Conservation (phyloP, 2,797 vertebrate species). For the Tokudaia tokunoshimensis region DNA sequence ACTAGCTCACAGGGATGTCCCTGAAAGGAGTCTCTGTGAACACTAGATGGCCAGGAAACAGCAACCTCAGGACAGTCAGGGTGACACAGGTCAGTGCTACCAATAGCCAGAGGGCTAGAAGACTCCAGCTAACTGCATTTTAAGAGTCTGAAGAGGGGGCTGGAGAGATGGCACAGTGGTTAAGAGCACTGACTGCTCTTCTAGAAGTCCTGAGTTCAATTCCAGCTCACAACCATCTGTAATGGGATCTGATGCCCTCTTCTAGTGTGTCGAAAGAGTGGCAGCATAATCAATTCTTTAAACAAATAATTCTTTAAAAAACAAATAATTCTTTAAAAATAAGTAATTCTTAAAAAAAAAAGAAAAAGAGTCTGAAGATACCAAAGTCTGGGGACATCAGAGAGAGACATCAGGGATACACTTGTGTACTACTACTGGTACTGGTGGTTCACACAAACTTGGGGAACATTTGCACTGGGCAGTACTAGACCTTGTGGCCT, state of each 20-base stretch:
- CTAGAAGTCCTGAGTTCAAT: neutral
- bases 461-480: neutral
- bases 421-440: neutral
- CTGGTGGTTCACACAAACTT: neutral
- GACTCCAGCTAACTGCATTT: neutral
- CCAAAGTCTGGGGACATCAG: neutral
- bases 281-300: neutral
- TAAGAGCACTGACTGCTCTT: neutral
- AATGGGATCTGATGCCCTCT: neutral
- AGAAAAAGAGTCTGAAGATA: neutral
- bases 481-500: neutral
- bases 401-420: neutral
- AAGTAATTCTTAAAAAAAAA: neutral
- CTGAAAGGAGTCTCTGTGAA: neutral
- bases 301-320: too few species aligned
- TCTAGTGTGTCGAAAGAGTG: neutral
- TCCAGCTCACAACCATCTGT: neutral
- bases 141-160: neutral
- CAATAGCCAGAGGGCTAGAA: neutral
- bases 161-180: neutral
- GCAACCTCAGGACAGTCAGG: neutral
- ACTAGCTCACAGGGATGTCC: neutral
- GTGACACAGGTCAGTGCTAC: neutral
- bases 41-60: neutral
- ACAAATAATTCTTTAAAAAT: too few species aligned